These are phyloP conservation scores for Hypselothyrea guttata DNA, from an alignment of 2,888 invertebrate species.

Conservation along the genomic window DNA sequence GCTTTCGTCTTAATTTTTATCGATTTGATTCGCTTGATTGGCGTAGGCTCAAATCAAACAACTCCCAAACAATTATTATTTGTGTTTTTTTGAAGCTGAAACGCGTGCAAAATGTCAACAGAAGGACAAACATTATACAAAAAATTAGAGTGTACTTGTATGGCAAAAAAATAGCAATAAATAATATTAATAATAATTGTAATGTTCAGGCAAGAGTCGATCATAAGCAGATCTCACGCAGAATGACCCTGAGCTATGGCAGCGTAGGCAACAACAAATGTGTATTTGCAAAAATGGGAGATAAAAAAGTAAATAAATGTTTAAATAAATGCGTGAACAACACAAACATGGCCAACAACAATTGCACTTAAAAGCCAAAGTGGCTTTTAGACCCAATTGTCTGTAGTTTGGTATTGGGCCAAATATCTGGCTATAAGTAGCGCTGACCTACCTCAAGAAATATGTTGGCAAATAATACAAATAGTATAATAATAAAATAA, in stretches of 20 bases:
- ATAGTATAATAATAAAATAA: no score
- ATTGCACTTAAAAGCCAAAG: constrained; percentile 44
- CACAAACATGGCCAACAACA: constrained; percentile 49
- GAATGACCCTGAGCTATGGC: constrained; percentile 51
- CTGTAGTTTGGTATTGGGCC: constrained; percentile 19
- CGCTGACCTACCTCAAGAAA: constrained; percentile 62
- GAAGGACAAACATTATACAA: constrained; percentile 67
- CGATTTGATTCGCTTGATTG: constrained; percentile 6
- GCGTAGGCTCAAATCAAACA: constrained; percentile 34
- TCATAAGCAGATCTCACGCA: constrained; percentile 70
- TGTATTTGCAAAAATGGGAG: constrained; percentile 31
- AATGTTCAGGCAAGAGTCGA: constrained; percentile 54
- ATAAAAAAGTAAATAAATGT: constrained; percentile 64
- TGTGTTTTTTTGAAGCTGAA: constrained; percentile 22
- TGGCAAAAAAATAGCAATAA: constrained; percentile 28
- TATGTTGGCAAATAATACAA: no score
- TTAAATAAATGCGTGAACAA: constrained; percentile 65
- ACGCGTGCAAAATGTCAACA: constrained; percentile 78
- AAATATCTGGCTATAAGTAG: no score
- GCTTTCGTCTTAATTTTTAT: constrained; percentile 27
- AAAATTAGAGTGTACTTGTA: constrained; percentile 44
- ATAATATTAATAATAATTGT: constrained; percentile 54
- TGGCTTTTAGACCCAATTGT: constrained; percentile 67
- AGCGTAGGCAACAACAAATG: constrained; percentile 19
- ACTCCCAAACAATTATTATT: constrained; percentile 24